phyloP scores from a whole-genome alignment of 2,888 invertebrate species.

The Timema cristinae region DNA sequence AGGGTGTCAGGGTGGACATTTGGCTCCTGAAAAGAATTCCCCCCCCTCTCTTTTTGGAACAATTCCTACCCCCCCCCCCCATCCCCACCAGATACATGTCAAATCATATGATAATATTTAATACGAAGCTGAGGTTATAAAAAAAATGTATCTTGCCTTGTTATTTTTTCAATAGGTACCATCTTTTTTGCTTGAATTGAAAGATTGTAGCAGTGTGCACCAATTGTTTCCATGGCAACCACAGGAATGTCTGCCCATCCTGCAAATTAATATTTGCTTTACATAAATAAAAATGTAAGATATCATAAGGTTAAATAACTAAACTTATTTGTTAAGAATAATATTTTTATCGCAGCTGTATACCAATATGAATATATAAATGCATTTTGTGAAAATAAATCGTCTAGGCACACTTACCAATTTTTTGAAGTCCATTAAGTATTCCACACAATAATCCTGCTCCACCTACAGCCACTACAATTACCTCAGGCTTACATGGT shows the following conservation, averaged over 20 bases:
- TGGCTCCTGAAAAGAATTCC: too few species aligned
- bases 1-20: too few species aligned
- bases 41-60: too few species aligned
- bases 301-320: too few species aligned
- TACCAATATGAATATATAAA: neutral
- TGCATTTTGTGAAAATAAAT: neutral
- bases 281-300: too few species aligned
- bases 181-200: constrained; percentile 43
- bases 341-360: too few species aligned
- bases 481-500: constrained; percentile 41
- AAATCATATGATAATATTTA: too few species aligned
- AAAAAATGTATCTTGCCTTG: constrained; percentile 38
- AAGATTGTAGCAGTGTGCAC: constrained; percentile 46
- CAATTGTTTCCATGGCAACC: constrained; percentile 49
- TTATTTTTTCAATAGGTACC: constrained; percentile 43
- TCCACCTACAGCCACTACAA: constrained; percentile 48
- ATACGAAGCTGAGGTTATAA: neutral
- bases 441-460: constrained; percentile 47
- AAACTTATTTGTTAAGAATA: too few species aligned
- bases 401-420: constrained; percentile 10
- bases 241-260: constrained; percentile 44
- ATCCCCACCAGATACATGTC: too few species aligned
- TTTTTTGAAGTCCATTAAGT: constrained; percentile 38
- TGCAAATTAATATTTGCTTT: neutral
- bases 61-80: too few species aligned